phyloP scores from a whole-genome alignment of 2,888 invertebrate species.

The Mythimna impura region DNA sequence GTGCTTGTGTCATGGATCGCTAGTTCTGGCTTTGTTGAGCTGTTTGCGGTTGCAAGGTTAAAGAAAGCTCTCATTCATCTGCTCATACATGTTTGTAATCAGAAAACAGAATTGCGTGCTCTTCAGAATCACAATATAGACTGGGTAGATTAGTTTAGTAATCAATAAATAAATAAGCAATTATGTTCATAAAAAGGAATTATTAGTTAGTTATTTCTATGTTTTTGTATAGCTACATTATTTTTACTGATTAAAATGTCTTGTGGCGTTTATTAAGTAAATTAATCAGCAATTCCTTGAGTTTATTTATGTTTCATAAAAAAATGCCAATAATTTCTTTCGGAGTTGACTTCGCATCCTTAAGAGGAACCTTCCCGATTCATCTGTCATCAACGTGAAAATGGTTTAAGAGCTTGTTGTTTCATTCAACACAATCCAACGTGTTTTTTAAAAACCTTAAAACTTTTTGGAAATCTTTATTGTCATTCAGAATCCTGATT shows the following conservation, averaged over 20 bases:
- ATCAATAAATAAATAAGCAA: background rate
- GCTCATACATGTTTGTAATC: too few species aligned
- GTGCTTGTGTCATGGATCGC: constrained; percentile 19
- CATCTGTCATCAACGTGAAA: too few species aligned
- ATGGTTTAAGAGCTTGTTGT: too few species aligned
- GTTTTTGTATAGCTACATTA: background rate
- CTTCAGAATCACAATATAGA: too few species aligned
- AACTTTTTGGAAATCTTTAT: too few species aligned
- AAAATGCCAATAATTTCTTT: background rate
- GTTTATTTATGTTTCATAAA: background rate
- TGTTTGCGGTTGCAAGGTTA: background rate
- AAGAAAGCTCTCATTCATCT: background rate
- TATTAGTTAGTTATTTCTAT: background rate
- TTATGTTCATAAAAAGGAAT: background rate
- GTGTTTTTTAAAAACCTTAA: too few species aligned
- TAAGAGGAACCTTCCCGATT: too few species aligned
- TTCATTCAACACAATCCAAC: too few species aligned
- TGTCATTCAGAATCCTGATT: too few species aligned
- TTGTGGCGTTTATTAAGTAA: too few species aligned
- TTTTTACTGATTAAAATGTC: background rate
- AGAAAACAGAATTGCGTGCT: too few species aligned
- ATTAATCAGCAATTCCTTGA: background rate
- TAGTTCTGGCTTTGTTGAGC: constrained; percentile 2
- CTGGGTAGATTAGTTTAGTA: too few species aligned
- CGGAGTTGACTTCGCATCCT: background rate